These are phyloP conservation scores for Drosophila pegasa DNA, from an alignment of 2,888 invertebrate species.

Conservation along the genomic window DNA sequence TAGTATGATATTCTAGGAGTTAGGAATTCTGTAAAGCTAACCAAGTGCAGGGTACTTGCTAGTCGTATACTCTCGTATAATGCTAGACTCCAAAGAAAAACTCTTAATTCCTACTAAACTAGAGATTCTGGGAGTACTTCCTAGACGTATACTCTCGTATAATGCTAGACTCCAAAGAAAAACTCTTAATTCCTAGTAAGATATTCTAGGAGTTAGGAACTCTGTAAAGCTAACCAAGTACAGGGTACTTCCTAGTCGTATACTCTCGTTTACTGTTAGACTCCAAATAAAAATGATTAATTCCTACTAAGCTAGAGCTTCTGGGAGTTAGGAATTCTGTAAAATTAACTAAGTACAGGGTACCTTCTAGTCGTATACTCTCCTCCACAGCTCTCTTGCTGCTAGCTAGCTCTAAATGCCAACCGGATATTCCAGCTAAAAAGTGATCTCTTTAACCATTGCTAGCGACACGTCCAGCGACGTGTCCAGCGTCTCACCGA, in stretches of 20 bases:
- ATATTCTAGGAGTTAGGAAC: not conserved
- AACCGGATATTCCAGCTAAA: constrained; percentile 59
- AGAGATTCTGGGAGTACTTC: too few species aligned
- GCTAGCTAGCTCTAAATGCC: constrained; percentile 28
- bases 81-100: too few species aligned
- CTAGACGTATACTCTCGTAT: too few species aligned
- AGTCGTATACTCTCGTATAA: too few species aligned
- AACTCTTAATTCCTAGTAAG: not conserved
- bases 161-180: too few species aligned
- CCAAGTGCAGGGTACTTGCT: too few species aligned
- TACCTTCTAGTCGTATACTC: not conserved
- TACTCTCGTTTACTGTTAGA: too few species aligned
- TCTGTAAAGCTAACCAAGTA: not conserved
- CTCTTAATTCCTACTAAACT: too few species aligned
- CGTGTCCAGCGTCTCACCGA: constrained; percentile 44
- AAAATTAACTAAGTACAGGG: not conserved
- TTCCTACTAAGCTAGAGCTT: too few species aligned
- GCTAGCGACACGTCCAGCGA: constrained; percentile 40
- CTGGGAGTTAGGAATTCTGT: too few species aligned
- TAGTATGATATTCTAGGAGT: too few species aligned
- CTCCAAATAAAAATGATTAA: not conserved
- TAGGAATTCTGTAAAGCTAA: not conserved
- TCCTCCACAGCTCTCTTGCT: not conserved
- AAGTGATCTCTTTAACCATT: constrained; percentile 28
- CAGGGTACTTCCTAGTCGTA: not conserved